Conservation (phyloP, 1,140 invertebrate species). For the Zaprionus ornatus region DNA sequence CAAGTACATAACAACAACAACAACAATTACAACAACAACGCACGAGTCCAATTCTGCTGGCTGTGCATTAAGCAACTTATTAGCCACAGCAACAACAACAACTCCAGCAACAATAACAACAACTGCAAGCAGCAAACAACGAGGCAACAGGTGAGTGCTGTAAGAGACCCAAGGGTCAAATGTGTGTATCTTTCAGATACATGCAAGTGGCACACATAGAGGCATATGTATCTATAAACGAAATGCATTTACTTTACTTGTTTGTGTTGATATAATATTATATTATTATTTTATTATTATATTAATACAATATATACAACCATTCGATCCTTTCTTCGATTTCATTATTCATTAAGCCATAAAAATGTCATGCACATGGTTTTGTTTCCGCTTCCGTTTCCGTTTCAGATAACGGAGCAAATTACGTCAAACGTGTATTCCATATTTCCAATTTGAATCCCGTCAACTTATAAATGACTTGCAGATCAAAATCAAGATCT, state of each 20-base stretch:
- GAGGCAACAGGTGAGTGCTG: conserved; percentile 32
- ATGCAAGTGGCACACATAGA: neutral
- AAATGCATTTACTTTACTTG: neutral
- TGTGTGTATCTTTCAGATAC: neutral
- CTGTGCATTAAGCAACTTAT: conserved; percentile 21
- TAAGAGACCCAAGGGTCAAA: conserved; percentile 11
- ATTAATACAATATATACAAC: neutral
- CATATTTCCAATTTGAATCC: neutral
- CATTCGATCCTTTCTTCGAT: neutral
- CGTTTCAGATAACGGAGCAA: neutral
- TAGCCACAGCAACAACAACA: conserved; percentile 4
- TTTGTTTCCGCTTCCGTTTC: neutral
- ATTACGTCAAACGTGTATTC: neutral
- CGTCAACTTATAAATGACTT: no score
- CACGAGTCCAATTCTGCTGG: conserved; percentile 21
- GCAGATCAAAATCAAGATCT: no score
- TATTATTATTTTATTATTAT: no score
- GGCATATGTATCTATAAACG: neutral
- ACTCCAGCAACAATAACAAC: neutral
- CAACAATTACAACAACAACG: conserved; percentile 14
- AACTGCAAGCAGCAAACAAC: neutral
- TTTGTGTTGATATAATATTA: no score
- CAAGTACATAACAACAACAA: neutral
- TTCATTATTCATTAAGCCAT: no score
- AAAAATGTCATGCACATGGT: no score